Evolutionary conservation across 2,113 vertebrate genomes (phyloP).

Genomic region (Halcyon senegalensis): DNA sequence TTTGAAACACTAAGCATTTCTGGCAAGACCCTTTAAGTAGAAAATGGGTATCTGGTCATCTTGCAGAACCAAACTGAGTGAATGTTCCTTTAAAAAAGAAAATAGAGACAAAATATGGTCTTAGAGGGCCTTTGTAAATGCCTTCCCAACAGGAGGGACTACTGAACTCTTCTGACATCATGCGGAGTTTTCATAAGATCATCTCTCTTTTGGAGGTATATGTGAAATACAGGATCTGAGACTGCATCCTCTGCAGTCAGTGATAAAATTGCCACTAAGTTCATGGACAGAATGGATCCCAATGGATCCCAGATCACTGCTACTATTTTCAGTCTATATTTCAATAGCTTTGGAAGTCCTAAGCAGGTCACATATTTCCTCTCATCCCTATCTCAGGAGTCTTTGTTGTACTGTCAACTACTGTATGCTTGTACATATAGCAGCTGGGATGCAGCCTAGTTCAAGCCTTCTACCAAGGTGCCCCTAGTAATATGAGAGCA

Average conservation of each 20-base stretch:
- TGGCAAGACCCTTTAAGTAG: background rate
- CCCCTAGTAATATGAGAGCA: background rate
- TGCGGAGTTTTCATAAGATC: background rate
- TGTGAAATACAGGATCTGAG: background rate
- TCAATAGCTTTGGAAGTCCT: background rate
- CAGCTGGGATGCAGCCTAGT: background rate
- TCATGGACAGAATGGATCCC: background rate
- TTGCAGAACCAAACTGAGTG: background rate
- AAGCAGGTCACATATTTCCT: background rate
- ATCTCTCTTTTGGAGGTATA: background rate
- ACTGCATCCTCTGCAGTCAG: background rate
- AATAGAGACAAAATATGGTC: background rate
- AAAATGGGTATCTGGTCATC: background rate
- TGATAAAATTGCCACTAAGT: background rate
- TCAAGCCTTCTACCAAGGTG: background rate
- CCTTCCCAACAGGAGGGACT: background rate
- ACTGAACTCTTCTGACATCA: background rate
- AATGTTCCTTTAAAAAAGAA: background rate
- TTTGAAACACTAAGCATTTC: background rate
- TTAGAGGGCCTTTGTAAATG: background rate
- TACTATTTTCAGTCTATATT: background rate
- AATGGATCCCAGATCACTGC: background rate
- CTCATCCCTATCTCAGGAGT: background rate
- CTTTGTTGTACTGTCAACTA: background rate
- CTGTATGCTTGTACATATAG: background rate